A percentile compares a stretch with the other conserved stretches of the same genome.
Conservation (phyloP, 2,888 invertebrate species). For the Sycophila texana region DNA sequence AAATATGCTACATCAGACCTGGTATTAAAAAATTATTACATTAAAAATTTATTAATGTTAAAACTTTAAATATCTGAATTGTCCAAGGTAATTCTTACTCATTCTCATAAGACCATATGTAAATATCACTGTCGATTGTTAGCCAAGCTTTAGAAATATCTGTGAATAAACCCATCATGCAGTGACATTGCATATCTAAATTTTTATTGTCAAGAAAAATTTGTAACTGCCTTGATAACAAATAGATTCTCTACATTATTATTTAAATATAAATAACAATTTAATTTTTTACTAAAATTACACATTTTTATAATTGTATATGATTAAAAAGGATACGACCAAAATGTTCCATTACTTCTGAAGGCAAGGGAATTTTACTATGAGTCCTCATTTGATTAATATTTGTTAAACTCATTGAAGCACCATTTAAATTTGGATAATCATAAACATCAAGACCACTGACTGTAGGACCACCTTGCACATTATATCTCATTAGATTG, state of each 20-base stretch:
- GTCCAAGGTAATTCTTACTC: constrained; percentile 76
- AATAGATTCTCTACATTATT: not conserved
- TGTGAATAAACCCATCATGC: constrained; percentile 97
- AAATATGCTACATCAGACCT: constrained; percentile 96
- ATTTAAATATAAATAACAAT: constrained; percentile 1
- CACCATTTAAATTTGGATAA: constrained; percentile 88
- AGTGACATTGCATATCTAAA: constrained; percentile 95
- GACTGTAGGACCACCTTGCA: constrained; percentile 84
- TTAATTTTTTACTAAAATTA: too few species aligned
- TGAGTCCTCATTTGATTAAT: constrained; percentile 88
- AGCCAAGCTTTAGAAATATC: constrained; percentile 98
- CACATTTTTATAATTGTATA: constrained; percentile 7
- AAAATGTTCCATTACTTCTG: constrained; percentile 96
- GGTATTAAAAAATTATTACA: constrained; percentile 61
- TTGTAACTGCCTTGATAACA: not conserved
- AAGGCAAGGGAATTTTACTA: constrained; percentile 92
- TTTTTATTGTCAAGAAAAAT: constrained; percentile 57
- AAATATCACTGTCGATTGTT: constrained; percentile 97
- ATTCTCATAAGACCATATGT: constrained; percentile 98
- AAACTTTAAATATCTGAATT: not conserved
- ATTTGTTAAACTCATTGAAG: constrained; percentile 81
- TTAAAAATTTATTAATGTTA: constrained; percentile 28
- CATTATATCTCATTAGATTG: constrained; percentile 77
- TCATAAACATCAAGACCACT: constrained; percentile 94
- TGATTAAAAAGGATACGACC: constrained; percentile 87